Percentiles rank a stretch among this genome's conserved stretches.
These are phyloP conservation scores for Pipra filicauda DNA, from an alignment of 2,113 vertebrate species.

Conservation along the genomic window DNA sequence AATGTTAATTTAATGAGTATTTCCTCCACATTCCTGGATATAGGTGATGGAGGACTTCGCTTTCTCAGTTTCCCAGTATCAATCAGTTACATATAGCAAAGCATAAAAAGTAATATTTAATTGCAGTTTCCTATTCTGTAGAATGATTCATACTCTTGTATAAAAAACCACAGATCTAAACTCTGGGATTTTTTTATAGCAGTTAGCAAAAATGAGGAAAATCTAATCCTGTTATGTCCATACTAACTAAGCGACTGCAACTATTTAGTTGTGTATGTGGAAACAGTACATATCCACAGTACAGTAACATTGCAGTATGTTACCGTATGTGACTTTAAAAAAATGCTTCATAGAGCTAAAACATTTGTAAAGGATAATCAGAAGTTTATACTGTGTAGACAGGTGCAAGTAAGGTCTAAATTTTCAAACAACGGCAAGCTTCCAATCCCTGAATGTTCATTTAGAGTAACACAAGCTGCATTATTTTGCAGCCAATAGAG, in stretches of 20 bases:
- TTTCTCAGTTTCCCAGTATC: neutral
- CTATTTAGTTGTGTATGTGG: neutral
- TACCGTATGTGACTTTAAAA: neutral
- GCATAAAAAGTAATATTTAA: constrained; percentile 33
- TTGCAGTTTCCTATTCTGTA: constrained; percentile 31
- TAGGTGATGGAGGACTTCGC: constrained; percentile 44
- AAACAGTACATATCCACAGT: neutral
- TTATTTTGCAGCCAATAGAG: constrained; percentile 63
- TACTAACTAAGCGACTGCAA: neutral
- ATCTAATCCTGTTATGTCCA: neutral
- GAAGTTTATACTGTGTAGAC: constrained; percentile 32
- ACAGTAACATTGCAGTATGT: neutral
- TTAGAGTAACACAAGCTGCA: constrained; percentile 63
- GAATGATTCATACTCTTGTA: constrained; percentile 29
- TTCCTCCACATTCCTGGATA: constrained; percentile 66
- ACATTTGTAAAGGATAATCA: constrained; percentile 24
- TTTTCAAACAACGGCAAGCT: constrained; percentile 59
- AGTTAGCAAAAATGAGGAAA: constrained; percentile 29
- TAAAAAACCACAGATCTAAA: constrained; percentile 19
- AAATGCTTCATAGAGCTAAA: neutral
- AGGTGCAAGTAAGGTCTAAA: constrained; percentile 45
- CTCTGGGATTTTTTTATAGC: neutral
- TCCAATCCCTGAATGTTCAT: constrained; percentile 72
- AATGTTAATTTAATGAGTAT: constrained; percentile 81
- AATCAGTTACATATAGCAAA: constrained; percentile 64